Conservation (phyloP, 2,113 vertebrate species). For the Ellobius talpinus region DNA sequence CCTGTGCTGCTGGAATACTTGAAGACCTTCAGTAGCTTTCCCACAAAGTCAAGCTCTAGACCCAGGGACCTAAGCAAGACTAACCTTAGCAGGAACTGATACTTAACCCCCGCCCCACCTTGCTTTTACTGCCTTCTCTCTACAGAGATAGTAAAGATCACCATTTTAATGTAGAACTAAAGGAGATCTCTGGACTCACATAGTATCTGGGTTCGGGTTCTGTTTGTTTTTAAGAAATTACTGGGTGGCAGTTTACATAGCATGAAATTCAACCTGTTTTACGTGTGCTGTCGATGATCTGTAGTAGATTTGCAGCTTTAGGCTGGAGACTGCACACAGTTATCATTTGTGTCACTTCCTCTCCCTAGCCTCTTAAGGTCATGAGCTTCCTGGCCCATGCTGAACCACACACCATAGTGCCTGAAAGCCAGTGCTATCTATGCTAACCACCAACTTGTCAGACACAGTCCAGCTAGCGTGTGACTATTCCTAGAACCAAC, state of each 20-base stretch:
- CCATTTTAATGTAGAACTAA: not conserved
- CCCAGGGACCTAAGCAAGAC: not conserved
- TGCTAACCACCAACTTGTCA: not conserved
- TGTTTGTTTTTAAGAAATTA: not conserved
- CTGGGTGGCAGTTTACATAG: not conserved
- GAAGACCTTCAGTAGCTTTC: not conserved
- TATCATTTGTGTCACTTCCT: not conserved
- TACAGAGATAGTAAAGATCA: not conserved
- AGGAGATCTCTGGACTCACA: not conserved
- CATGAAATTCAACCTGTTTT: not conserved
- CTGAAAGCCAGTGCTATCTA: not conserved
- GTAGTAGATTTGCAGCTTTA: not conserved
- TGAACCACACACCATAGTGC: not conserved
- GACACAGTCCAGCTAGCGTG: not conserved
- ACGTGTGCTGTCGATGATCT: not conserved
- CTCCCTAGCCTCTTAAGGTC: not conserved
- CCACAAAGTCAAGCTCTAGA: not conserved
- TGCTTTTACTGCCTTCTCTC: not conserved
- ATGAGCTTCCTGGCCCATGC: not conserved
- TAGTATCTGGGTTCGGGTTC: not conserved
- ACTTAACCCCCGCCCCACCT: not conserved
- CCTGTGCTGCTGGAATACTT: not conserved
- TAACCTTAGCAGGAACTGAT: not conserved
- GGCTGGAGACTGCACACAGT: not conserved
- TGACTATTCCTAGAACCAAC: slow-evolving; percentile 37